Evolutionary conservation across 2,113 vertebrate species (phyloP).

Genomic region (Daubentonia madagascariensis): DNA sequence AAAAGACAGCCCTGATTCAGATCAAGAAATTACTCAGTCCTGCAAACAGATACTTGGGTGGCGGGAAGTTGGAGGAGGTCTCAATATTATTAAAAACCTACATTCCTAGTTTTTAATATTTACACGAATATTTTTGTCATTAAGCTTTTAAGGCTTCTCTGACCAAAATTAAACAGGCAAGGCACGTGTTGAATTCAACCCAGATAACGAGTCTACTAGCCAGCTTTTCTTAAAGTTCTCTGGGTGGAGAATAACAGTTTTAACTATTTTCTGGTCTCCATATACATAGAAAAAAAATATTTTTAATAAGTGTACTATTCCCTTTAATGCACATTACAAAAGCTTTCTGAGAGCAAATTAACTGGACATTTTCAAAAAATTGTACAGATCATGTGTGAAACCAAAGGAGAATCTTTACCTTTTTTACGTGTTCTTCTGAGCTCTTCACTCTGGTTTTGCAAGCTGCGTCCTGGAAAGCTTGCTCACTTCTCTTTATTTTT

Average conservation of each 20-base stretch:
- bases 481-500: neutral
- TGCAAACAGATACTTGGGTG: neutral
- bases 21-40: neutral
- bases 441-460: neutral
- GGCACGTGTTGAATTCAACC: neutral
- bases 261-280: neutral
- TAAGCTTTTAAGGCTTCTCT: neutral
- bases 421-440: neutral
- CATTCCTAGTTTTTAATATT: neutral
- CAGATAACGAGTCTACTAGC: neutral
- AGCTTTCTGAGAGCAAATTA: neutral
- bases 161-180: neutral
- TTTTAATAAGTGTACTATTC: neutral
- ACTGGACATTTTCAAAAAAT: neutral
- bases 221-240: neutral
- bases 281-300: neutral
- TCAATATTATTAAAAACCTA: neutral
- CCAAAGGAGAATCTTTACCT: neutral
- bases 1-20: neutral
- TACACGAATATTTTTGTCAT: neutral
- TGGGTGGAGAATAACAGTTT: neutral
- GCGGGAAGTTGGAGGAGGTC: accelerated
- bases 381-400: neutral
- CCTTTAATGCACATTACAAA: neutral
- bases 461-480: neutral